Percentiles rank a stretch among this genome's conserved stretches.
Evolutionary conservation across 2,888 invertebrate genomes (phyloP).

Genomic region (Helleia helle): DNA sequence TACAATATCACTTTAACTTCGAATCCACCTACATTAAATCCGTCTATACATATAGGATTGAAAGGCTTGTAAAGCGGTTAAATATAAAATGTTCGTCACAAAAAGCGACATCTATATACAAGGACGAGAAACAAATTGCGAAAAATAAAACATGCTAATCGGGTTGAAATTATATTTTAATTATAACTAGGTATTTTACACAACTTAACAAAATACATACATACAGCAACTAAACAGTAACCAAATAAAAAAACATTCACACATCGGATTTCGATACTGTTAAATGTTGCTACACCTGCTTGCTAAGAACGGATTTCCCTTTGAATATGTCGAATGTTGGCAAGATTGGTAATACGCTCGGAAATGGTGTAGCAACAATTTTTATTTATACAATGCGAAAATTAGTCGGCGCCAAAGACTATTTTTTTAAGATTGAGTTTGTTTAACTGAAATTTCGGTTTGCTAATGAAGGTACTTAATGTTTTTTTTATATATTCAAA

Average conservation of each 20-base stretch:
- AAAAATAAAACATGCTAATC: constrained; percentile 58
- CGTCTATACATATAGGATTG: constrained; percentile 41
- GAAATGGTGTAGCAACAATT: constrained; percentile 11
- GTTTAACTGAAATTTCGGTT: too few relatives aligned
- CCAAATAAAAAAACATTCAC: constrained; percentile 51
- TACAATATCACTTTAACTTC: constrained; percentile 45
- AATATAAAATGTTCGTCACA: neutral
- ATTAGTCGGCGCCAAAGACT: constrained; percentile 7
- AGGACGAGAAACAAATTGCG: constrained; percentile 27
- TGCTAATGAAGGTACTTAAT: too few relatives aligned
- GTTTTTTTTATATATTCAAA: too few relatives aligned
- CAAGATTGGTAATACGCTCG: constrained; percentile 20
- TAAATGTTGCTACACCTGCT: constrained; percentile 17
- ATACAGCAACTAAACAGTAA: constrained; percentile 70
- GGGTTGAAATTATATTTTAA: constrained; percentile 60
- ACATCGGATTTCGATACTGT: constrained; percentile 28
- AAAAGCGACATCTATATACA: constrained; percentile 33
- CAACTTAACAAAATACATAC: constrained; percentile 74
- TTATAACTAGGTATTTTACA: constrained; percentile 72
- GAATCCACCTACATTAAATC: constrained; percentile 37
- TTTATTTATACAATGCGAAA: constrained; percentile 1
- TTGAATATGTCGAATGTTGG: constrained; percentile 17
- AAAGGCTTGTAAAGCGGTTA: constrained; percentile 13
- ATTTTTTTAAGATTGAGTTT: too few relatives aligned
- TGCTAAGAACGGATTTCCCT: constrained; percentile 11